Conservation (phyloP, 2,797 vertebrate genomes). For the Prionace glauca region DNA sequence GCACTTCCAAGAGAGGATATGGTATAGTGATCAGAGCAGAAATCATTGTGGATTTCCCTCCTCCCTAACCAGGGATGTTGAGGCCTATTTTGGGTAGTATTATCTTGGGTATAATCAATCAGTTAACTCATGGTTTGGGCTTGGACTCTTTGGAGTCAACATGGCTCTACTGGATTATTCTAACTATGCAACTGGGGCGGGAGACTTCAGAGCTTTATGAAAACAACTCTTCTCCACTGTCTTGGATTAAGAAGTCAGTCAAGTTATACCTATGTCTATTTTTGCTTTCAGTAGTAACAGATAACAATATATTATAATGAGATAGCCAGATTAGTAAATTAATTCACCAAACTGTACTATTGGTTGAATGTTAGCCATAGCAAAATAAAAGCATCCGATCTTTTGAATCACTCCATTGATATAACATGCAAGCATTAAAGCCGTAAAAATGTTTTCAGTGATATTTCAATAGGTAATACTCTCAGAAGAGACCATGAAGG, state of each 20-base stretch:
- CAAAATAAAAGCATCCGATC: background rate
- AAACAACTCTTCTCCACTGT: background rate
- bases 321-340: background rate
- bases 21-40: background rate
- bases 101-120: background rate
- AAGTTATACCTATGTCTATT: background rate
- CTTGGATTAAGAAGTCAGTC: background rate
- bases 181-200: background rate
- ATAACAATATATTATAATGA: background rate
- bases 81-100: background rate
- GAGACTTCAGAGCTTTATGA: background rate
- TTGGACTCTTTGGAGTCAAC: background rate
- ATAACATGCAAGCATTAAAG: background rate
- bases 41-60: no score
- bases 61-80: background rate
- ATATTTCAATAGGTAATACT: background rate
- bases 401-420: background rate
- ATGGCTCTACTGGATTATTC: background rate
- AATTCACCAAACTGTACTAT: background rate
- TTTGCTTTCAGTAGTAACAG: background rate
- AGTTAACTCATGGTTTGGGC: background rate
- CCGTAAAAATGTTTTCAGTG: background rate
- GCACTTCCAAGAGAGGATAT: background rate
- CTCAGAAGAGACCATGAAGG: background rate
- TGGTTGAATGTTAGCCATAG: background rate